Conservation (phyloP, 2,888 invertebrate genomes). For the Tinea pellionella region DNA sequence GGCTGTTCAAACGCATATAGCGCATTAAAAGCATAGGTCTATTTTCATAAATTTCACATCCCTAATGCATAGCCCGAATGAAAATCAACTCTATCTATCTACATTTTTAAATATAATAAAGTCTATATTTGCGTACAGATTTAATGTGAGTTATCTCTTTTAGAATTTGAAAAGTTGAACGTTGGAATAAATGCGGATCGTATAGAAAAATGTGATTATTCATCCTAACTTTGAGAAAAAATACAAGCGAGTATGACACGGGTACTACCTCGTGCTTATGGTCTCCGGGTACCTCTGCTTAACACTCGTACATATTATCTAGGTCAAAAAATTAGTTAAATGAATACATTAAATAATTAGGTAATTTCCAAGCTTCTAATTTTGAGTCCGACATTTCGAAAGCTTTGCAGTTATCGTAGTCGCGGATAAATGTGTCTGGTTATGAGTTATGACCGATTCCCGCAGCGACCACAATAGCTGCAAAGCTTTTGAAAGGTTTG, state of each 20-base stretch:
- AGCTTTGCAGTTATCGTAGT: no score
- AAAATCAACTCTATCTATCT: conserved; percentile 36
- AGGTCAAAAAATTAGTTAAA: background rate
- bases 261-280: conserved; percentile 22
- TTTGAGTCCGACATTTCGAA: no score
- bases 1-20: conserved; percentile 35
- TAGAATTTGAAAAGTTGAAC: conserved; percentile 20
- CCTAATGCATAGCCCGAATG: conserved; percentile 30
- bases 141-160: conserved; percentile 20
- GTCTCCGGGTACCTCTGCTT: background rate
- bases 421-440: no score
- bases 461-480: no score
- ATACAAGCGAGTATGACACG: conserved; percentile 50
- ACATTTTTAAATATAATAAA: background rate
- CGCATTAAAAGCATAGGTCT: conserved; percentile 30
- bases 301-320: background rate
- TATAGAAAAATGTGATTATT: conserved; percentile 68
- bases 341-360: no score
- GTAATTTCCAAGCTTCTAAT: no score
- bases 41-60: conserved; percentile 61
- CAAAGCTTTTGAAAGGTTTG: no score
- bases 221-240: conserved; percentile 62
- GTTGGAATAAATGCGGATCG: conserved; percentile 57
- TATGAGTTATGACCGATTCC: no score
- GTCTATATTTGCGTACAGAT: background rate